phyloP scores from a whole-genome alignment of 2,797 vertebrate species.

The Cirrhinus mrigala region DNA sequence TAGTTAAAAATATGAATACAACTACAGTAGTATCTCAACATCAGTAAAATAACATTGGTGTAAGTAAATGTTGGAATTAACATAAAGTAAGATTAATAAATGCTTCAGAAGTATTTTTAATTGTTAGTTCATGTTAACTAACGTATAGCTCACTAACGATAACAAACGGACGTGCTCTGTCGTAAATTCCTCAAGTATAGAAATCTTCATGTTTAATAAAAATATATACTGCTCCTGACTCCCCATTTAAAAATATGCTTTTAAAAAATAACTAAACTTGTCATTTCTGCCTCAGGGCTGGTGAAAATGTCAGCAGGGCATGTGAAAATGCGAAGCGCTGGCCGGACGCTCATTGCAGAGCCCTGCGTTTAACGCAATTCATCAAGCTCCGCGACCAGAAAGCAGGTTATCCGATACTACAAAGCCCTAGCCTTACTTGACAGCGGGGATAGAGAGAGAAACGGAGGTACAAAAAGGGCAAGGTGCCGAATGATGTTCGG shows the following conservation, averaged over 20 bases:
- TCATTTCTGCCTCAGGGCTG: neutral
- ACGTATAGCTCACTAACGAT: neutral
- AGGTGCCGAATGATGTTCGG: conserved; percentile 75
- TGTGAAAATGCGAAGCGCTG: neutral
- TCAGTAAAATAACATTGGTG: neutral
- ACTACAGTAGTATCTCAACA: neutral
- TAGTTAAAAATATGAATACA: neutral
- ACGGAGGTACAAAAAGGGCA: conserved; percentile 59
- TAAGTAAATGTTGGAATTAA: neutral
- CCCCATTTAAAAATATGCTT: neutral
- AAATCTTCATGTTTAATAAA: neutral
- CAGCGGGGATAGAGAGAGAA: conserved; percentile 42
- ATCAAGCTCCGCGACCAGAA: conserved; percentile 11
- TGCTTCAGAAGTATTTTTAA: neutral
- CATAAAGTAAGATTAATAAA: neutral
- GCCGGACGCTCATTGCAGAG: conserved; percentile 3
- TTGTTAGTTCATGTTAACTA: neutral
- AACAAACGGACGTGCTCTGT: neutral
- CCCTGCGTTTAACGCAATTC: neutral
- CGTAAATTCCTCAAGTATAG: neutral
- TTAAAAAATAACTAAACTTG: neutral
- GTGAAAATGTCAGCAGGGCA: conserved; percentile 16
- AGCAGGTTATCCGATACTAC: conserved; percentile 25
- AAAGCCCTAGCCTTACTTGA: conserved; percentile 41
- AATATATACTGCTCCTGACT: neutral